These are phyloP conservation scores for Apostichopus parvimensis DNA, from an alignment of 35 echinoderm and acorn worm species.

Conservation along the genomic window DNA sequence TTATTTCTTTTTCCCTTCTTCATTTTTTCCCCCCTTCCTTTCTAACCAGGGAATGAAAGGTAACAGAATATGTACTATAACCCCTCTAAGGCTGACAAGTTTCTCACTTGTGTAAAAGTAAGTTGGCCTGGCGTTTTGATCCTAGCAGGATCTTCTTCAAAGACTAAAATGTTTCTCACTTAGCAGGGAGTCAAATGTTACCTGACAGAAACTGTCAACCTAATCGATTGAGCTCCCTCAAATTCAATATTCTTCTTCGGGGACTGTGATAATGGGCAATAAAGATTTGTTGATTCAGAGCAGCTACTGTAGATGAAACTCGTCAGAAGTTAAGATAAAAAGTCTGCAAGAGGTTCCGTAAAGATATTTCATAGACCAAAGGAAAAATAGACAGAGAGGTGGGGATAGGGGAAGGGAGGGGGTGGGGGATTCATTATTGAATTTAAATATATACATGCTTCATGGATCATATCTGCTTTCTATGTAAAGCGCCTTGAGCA, in stretches of 20 bases:
- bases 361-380: neutral
- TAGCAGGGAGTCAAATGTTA: slow-evolving; percentile 1
- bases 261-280: neutral
- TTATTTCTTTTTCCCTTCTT: no score
- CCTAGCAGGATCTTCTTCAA: no score
- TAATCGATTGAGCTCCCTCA: neutral
- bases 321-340: neutral
- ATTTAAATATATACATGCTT: no score
- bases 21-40: no score
- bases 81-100: neutral
- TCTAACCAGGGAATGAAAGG: no score
- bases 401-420: no score
- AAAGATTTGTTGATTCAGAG: neutral
- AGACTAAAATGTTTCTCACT: neutral
- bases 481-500: no score
- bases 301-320: neutral
- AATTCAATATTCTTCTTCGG: neutral
- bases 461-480: no score
- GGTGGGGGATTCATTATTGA: no score
- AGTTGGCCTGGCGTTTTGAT: no score
- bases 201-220: slow-evolving; percentile 16
- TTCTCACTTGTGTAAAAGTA: neutral
- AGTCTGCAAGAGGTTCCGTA: neutral
- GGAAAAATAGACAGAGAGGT: neutral
- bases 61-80: no score